A percentile compares a stretch with the other conserved stretches of the same genome.
phyloP scores from a whole-genome alignment of 2,113 vertebrate species.

The Dipodomys ordii region DNA sequence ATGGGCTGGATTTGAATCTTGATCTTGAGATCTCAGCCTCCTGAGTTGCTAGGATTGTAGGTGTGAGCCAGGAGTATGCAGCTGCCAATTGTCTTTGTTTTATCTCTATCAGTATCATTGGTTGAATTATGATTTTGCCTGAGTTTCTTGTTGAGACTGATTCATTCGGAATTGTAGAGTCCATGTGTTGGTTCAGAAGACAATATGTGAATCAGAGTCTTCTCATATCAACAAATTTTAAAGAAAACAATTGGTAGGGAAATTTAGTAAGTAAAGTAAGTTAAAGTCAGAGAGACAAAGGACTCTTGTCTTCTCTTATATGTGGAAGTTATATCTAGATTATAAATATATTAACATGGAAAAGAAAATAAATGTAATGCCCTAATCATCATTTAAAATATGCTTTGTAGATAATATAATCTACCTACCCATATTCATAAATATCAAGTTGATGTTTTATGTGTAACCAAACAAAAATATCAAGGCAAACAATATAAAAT shows the following conservation, averaged over 20 bases:
- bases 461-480: constrained; percentile 22
- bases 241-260: too few species aligned
- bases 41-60: too few species aligned
- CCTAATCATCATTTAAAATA: background rate
- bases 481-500: constrained; percentile 5
- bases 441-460: constrained; percentile 11
- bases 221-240: background rate
- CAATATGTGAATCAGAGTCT: background rate
- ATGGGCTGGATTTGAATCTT: too few species aligned
- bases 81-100: constrained; percentile 18
- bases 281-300: too few species aligned
- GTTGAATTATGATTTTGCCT: constrained; percentile 37
- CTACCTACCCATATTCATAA: background rate
- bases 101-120: constrained; percentile 9
- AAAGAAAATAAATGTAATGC: constrained; percentile 7
- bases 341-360: too few species aligned
- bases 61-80: too few species aligned
- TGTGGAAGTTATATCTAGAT: too few species aligned
- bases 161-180: background rate
- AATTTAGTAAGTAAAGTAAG: too few species aligned
- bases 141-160: background rate
- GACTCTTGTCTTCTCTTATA: too few species aligned
- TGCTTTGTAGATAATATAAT: background rate
- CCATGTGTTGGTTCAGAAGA: background rate
- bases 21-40: too few species aligned